Conservation (phyloP, 2,797 vertebrate species). For the Podarcis lilfordi region DNA sequence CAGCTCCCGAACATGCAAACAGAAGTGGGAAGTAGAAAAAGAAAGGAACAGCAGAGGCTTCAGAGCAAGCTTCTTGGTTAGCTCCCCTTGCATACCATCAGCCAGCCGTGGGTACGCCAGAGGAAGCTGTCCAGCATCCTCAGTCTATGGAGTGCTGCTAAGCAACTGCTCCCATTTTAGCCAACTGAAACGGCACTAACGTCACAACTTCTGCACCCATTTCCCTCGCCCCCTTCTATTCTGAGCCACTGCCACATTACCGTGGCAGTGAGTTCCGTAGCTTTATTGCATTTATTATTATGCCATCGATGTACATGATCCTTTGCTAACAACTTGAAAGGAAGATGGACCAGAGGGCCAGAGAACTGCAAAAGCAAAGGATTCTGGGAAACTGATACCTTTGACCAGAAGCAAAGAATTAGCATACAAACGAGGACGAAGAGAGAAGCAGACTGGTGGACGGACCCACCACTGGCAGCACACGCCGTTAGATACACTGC, state of each 20-base stretch:
- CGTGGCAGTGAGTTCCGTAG: no score
- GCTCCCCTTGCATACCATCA: no score
- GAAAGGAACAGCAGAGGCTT: background rate
- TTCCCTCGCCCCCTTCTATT: background rate
- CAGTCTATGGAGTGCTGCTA: background rate
- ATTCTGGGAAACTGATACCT: background rate
- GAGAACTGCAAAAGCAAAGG: background rate
- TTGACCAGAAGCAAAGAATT: background rate
- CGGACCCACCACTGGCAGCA: background rate
- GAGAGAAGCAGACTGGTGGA: background rate
- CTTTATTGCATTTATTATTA: no score
- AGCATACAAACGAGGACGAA: background rate
- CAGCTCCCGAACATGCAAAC: background rate
- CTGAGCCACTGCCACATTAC: no score
- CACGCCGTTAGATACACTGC: background rate
- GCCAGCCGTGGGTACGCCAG: background rate
- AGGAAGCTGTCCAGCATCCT: background rate
- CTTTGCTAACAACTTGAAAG: background rate
- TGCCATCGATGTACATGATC: no score
- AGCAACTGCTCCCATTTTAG: background rate
- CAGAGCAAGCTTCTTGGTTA: background rate
- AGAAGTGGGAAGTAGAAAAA: fast-evolving
- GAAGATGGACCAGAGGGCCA: conserved; percentile 31
- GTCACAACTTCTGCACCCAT: background rate
- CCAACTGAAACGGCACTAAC: background rate